These are phyloP conservation scores for Ophioderma brevispina DNA, from an alignment of 35 echinoderm and acorn worm species.

Conservation along the genomic window DNA sequence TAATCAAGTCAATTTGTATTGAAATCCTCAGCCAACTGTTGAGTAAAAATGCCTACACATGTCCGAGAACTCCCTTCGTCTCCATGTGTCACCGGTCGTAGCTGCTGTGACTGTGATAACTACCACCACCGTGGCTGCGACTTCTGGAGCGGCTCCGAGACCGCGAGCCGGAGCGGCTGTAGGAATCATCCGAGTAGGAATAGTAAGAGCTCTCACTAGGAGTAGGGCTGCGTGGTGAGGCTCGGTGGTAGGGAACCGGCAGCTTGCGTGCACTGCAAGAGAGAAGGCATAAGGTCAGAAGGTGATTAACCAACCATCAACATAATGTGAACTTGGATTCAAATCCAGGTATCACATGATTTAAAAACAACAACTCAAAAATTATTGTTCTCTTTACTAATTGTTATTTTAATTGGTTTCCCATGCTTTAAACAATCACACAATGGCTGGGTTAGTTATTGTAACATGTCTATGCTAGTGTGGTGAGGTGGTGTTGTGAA, in stretches of 20 bases:
- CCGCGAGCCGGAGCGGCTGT: slow-evolving; percentile 22
- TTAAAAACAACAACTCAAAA: too few species aligned
- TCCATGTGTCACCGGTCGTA: slow-evolving; percentile 32
- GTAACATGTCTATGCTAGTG: too few species aligned
- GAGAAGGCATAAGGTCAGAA: not conserved
- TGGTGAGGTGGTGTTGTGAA: too few species aligned
- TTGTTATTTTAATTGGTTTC: too few species aligned
- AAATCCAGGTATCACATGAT: too few species aligned
- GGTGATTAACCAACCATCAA: too few species aligned
- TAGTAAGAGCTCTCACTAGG: slow-evolving; percentile 50
- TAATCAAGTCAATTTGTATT: too few species aligned
- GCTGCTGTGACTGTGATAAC: slow-evolving; percentile 37
- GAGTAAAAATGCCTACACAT: not conserved
- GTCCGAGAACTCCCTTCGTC: not conserved
- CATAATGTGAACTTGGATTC: too few species aligned
- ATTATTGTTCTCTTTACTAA: too few species aligned
- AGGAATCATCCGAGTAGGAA: not conserved
- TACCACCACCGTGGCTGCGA: slow-evolving; percentile 15
- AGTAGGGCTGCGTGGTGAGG: slow-evolving; percentile 33
- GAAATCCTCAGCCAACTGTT: too few species aligned
- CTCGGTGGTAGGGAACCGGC: slow-evolving; percentile 81
- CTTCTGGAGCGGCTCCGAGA: not conserved
- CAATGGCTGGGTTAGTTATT: too few species aligned
- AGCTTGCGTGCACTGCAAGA: slow-evolving; percentile 81
- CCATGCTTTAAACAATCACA: too few species aligned